Conservation (phyloP, 2,797 vertebrate species). For the Morus bassanus region DNA sequence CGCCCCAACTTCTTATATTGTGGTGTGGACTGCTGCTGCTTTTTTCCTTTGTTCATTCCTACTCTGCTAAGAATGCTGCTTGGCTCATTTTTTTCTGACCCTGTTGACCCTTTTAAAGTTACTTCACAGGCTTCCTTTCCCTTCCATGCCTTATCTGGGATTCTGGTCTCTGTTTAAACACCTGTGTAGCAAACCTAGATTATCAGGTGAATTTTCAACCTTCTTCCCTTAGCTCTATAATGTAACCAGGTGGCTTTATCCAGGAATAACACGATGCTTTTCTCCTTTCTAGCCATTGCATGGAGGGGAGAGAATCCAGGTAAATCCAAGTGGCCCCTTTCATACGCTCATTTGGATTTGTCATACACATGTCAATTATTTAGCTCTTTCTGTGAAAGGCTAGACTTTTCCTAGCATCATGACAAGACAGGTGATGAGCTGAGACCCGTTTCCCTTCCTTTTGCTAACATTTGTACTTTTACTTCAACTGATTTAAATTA, state of each 20-base stretch:
- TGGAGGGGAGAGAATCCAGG: neutral
- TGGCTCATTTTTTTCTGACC: conserved; percentile 41
- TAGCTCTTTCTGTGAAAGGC: neutral
- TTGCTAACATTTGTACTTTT: neutral
- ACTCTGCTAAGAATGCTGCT: neutral
- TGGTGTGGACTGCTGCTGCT: conserved; percentile 9
- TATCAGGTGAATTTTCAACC: neutral
- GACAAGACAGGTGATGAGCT: neutral
- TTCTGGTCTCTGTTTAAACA: neutral
- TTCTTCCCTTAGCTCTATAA: neutral
- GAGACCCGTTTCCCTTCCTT: neutral
- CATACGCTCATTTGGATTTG: neutral
- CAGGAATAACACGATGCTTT: neutral
- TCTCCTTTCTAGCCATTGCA: neutral
- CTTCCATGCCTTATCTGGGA: neutral
- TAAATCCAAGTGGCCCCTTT: neutral
- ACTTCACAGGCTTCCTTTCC: neutral
- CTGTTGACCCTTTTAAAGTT: neutral
- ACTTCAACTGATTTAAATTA: neutral
- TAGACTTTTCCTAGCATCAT: neutral
- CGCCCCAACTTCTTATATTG: conserved; percentile 32
- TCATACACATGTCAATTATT: neutral
- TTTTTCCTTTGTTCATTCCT: conserved; percentile 21
- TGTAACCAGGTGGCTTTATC: neutral
- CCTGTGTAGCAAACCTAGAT: neutral